phyloP scores from a whole-genome alignment of 2,888 invertebrate species.

The Polydrusus cervinus region DNA sequence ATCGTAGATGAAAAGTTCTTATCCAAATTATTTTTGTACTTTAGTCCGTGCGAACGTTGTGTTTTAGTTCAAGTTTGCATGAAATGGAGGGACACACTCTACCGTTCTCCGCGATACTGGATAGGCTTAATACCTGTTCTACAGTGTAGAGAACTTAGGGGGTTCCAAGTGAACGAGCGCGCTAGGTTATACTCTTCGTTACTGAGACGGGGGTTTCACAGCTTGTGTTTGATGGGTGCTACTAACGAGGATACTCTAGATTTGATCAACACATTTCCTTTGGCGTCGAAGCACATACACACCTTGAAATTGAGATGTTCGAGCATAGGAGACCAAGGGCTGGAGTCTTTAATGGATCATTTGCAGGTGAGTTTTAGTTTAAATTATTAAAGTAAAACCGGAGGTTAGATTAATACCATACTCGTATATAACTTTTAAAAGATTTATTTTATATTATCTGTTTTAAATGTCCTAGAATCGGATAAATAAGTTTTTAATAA shows the following conservation, averaged over 20 bases:
- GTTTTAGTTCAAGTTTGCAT: constrained; percentile 89
- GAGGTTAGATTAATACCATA: too few species aligned
- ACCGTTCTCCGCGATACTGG: constrained; percentile 85
- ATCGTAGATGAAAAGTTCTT: constrained; percentile 90
- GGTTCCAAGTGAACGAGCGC: constrained; percentile 69
- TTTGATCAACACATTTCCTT: constrained; percentile 88
- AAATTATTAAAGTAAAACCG: neutral
- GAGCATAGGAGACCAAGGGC: constrained; percentile 91
- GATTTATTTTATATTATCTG: too few species aligned
- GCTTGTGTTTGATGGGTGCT: constrained; percentile 88
- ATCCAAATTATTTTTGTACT: constrained; percentile 84
- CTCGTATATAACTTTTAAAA: too few species aligned
- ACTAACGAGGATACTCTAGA: constrained; percentile 93
- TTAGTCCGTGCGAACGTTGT: constrained; percentile 81
- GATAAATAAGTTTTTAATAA: too few species aligned
- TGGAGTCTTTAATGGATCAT: constrained; percentile 91
- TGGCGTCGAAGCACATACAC: constrained; percentile 88
- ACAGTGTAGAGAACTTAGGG: constrained; percentile 87
- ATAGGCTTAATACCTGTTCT: constrained; percentile 86
- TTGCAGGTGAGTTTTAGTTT: constrained; percentile 79
- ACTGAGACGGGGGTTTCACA: constrained; percentile 89
- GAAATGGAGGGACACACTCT: constrained; percentile 91
- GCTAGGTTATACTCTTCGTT: constrained; percentile 86
- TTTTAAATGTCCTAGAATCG: too few species aligned
- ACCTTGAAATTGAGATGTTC: constrained; percentile 91